Evolutionary conservation across 2,113 vertebrate species (phyloP).

Genomic region (Mormyrus lacerda): DNA sequence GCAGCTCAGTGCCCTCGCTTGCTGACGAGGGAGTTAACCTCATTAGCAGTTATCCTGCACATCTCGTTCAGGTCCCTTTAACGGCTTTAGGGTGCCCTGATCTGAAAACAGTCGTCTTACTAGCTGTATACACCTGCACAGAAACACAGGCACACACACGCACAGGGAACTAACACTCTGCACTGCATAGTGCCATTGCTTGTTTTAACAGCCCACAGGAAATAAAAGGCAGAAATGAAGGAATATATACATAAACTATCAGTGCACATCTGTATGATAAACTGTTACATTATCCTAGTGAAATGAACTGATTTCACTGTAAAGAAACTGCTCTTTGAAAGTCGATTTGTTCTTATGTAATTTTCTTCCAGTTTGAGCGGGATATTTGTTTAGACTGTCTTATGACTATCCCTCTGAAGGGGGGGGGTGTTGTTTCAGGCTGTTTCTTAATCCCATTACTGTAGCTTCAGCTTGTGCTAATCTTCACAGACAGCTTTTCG

Average conservation of each 20-base stretch:
- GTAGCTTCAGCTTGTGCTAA: conserved; percentile 23
- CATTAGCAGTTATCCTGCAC: not conserved
- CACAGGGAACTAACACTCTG: not conserved
- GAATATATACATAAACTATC: not conserved
- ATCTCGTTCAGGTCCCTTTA: not conserved
- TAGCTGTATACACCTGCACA: not conserved
- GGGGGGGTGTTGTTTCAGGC: not conserved
- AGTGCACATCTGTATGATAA: not conserved
- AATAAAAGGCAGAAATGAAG: not conserved
- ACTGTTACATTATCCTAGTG: not conserved
- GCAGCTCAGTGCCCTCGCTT: not conserved
- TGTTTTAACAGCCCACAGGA: not conserved
- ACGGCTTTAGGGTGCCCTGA: not conserved
- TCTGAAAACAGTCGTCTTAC: not conserved
- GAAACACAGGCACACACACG: not conserved
- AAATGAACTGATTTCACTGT: not conserved
- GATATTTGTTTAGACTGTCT: not conserved
- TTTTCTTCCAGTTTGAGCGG: not conserved
- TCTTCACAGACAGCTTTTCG: conserved; percentile 31
- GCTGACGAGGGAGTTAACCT: not conserved
- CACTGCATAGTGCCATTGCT: not conserved
- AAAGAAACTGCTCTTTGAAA: not conserved
- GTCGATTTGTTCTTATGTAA: not conserved
- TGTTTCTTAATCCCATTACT: conserved; percentile 31
- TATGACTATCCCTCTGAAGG: not conserved